Base-by-base conservation (phyloP, 53 echinoderm and acorn worm genomes). In the Pentamera pediparva region DNA sequence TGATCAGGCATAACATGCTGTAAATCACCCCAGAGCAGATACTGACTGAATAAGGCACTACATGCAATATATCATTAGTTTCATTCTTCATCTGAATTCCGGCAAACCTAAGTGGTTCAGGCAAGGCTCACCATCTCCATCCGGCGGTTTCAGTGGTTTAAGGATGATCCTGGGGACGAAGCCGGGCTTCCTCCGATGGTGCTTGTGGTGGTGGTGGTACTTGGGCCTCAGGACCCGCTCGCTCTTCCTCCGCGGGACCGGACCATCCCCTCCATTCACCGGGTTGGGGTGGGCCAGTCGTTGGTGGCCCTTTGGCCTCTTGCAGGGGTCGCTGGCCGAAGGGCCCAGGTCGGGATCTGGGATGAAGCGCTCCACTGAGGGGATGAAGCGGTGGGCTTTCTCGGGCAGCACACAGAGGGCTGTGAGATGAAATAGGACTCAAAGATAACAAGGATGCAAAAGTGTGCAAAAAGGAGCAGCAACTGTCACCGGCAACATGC, bases 81-180 rank as follows among this genome's bases (percentile, higher is more conserved):
- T n/a, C n/a, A n/a, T n/a, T n/a, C n/a, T n/a, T n/a, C n/a, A n/a
- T n/a, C n/a, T n/a, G n/a, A 45, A n/a, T 1, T 45, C 47, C n/a
- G 47, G n/a, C 1, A 1, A 45, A 12, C 47, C n/a, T 45, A 45
- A 45, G n/a, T 45, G 47, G 47, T 1, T 15, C n/a, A 45, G n/a
- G n/a, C 12, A 4, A 5, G 22, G 15, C 19, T 51, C 21, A 72
- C 73, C 73, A 35, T 72, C 54, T 33, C 54, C 73, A 21, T 51
- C 54, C 7, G 93, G 93, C 25, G 93, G 89, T 59, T 93, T 93
- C 11, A 93, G 61, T 1, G 93, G 93, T 57, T 93, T 93, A 12
- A 93, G 77, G 49, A 93, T 93, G 27, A 93, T 93, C 51, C 93
- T 47, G 1, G 89, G 89, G 21, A 89, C 79, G 30, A 92, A 85